Evolutionary conservation across 2,113 vertebrate species (phyloP), one percentile per base, ranked within the genome.

Genomic region (Corapipo altera): DNA sequence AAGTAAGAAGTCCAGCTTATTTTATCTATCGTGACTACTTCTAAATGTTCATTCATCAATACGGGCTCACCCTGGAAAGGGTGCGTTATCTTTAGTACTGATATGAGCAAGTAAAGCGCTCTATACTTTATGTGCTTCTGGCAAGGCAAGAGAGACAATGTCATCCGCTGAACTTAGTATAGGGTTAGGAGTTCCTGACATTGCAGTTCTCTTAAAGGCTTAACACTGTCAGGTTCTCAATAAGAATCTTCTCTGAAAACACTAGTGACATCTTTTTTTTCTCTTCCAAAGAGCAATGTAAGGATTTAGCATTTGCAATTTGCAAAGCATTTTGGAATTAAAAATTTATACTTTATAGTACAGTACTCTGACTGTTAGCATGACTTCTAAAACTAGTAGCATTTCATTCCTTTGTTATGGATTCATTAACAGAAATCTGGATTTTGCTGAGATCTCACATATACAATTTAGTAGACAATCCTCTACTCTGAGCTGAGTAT

Each of bases 221-320:
- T 52, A 65, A 30, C 15, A 24, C 3, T 61, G 11, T 49, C 24
- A 52, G 5, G 21, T 58, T 86, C 44, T 77, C 28, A 69, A 4
- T 21, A 67, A 20, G 18, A 92, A 71, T 49, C 4, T 54, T 77
- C 32, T 69, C 26, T 70, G 44, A 69, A 93, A 77, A 88, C 2
- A 5, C 5, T 66, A 8, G 15, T 37, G 72, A 23, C 2, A 5
- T 1, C 9, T 23, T 37, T 37, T 67, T 51, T 85, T 85, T 35
- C 4, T 70, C 6, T 72, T 59, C n/a, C 9, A 1, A 4, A 35
- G 28, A 70, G 6, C 9, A 3, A 12, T 4, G 1, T 67, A 21
- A 79, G 11, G 20, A 48, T 62, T 22, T 35, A 51, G 48, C 15
- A 43, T 7, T 61, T 69, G 9, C 15, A 77, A 88, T 77, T 85